Evolutionary conservation across 1,140 invertebrate genomes (phyloP), one percentile per base, ranked within the genome.

Genomic region (Drosophila serrata): DNA sequence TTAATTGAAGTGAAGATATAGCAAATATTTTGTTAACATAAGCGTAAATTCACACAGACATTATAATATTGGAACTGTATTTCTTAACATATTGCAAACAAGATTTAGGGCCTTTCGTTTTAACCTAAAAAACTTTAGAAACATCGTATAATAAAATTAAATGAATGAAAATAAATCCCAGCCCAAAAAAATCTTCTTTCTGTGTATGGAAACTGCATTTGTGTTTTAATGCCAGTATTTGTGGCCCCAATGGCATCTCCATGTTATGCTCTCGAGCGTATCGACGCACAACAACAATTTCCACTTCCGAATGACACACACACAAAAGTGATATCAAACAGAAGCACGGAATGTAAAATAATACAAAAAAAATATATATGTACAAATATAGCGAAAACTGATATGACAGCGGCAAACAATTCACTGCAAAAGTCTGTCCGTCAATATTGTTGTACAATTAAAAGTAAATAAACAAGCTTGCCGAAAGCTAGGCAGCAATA

Each of bases 251-350:
- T 35, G 37, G 19, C 49, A 57, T 61, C 60, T 62, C 46, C 59
- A 63, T 81, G 78, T 72, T 62, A 69, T 42, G 81, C 84, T 80
- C 59, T 90, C 68, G 62, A 84, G 85, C 81, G 80, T 72, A 72
- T 84, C 84, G 77, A 72, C n/a, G 68, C 61, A 70, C 76, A 57
- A 81, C 70, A 86, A 86, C 69, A 84, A 78, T 88, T 84, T 62
- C 77, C 80, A 88, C 84, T 88, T 88, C 84, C 85, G 85, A 88
- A 80, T 84, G 63, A 60, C 57, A 67, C 70, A 64, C 63, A 76
- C 53, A 56, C 37, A 43, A 43, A 63, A 42, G 53, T 31, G 4
- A 67, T 69, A 69, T 74, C 43, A 70, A 72, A 67, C 59, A 33
- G 35, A 46, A 24, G 15, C 22, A 56, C 24, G n/a, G 15, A 65